A percentile compares a stretch with the other conserved stretches of the same genome.
Conservation (phyloP, 2,797 vertebrate species). For the Dermochelys coriacea region DNA sequence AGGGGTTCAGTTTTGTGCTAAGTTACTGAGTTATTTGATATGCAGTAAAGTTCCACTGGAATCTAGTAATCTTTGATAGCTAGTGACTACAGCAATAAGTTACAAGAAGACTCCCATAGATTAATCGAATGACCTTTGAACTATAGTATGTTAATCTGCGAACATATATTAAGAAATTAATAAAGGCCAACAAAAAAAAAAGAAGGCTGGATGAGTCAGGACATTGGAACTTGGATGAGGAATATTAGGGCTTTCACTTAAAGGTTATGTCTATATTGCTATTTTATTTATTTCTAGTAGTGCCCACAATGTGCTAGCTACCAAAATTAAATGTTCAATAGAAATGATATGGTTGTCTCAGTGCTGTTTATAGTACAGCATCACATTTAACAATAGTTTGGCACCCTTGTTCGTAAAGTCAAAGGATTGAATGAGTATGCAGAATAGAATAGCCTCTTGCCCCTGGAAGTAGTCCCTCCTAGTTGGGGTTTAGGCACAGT, state of each 20-base stretch:
- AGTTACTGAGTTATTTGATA: constrained; percentile 41
- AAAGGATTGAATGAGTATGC: not conserved
- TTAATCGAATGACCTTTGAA: not conserved
- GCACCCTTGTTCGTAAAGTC: not conserved
- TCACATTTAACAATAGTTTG: not conserved
- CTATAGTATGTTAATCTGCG: not conserved
- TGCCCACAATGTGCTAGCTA: not conserved
- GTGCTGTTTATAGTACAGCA: not conserved
- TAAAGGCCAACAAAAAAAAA: not conserved
- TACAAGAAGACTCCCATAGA: constrained; percentile 34
- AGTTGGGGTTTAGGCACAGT: not conserved
- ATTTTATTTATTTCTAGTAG: not conserved
- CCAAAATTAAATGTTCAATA: not conserved
- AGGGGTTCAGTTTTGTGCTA: not conserved
- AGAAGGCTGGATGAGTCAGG: not conserved
- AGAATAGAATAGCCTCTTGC: not conserved
- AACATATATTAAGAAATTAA: not conserved
- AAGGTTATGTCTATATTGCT: not conserved
- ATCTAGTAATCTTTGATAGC: constrained; percentile 23
- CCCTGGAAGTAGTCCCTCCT: not conserved
- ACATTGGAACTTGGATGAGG: not conserved
- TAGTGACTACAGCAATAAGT: constrained; percentile 38
- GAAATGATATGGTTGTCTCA: not conserved
- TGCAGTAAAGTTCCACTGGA: constrained; percentile 17
- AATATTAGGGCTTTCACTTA: not conserved